phyloP scores from a whole-genome alignment of 1,140 invertebrate genomes.

The Archegozetes longisetosus region DNA sequence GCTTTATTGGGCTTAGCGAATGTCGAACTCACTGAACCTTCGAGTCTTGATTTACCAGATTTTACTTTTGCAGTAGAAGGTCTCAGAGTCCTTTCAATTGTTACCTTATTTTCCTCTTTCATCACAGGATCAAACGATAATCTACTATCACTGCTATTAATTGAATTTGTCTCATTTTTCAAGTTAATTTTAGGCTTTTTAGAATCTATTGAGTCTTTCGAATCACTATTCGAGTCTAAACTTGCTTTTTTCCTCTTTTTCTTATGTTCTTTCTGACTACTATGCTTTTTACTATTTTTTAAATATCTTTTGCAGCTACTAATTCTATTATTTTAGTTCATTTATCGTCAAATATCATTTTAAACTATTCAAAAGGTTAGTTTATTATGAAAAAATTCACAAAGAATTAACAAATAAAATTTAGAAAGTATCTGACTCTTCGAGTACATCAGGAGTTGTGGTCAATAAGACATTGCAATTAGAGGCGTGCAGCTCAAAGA shows the following conservation, averaged over 20 bases:
- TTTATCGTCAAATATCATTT: constrained; percentile 8
- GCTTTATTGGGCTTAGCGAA: neutral
- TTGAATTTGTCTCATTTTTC: neutral
- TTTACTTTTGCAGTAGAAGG: constrained; percentile 10
- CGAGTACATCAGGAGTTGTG: constrained; percentile 63
- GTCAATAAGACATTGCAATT: constrained; percentile 80
- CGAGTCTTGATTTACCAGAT: neutral
- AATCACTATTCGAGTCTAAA: neutral
- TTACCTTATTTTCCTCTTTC: neutral
- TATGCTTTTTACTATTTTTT: neutral
- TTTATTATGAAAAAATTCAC: neutral
- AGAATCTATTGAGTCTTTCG: too few species aligned
- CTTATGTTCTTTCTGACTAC: constrained; percentile 7
- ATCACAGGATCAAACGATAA: neutral
- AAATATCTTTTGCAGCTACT: neutral
- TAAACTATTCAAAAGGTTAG: neutral
- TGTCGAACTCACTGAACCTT: neutral
- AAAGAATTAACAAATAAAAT: neutral
- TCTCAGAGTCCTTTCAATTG: neutral
- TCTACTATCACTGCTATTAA: neutral
- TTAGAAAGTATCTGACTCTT: constrained; percentile 44
- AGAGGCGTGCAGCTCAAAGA: too few species aligned
- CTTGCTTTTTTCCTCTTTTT: constrained; percentile 12
- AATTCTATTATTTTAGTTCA: constrained; percentile 2
- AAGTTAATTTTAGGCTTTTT: neutral